A percentile compares a stretch with the other conserved stretches of the same genome.
Conservation (phyloP, 2,113 vertebrate genomes). For the Conger conger region DNA sequence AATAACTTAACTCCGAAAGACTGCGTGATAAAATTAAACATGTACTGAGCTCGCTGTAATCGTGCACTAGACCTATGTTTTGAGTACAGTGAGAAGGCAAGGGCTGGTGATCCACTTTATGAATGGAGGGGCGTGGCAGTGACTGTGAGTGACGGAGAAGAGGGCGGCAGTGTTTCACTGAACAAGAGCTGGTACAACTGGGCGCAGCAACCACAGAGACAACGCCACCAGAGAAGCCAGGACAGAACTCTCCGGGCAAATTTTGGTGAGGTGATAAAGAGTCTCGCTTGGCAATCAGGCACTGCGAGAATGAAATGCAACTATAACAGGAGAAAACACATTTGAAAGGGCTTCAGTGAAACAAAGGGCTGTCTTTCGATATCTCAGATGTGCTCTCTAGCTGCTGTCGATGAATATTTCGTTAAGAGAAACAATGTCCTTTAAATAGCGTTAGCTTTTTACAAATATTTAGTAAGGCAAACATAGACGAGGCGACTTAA, state of each 20-base stretch:
- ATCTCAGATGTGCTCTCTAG: constrained; percentile 10
- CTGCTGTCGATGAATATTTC: not conserved
- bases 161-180: constrained; percentile 46
- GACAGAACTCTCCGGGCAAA: not conserved
- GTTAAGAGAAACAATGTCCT: not conserved
- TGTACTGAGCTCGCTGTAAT: not conserved
- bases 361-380: constrained; percentile 34
- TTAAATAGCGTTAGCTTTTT: not conserved
- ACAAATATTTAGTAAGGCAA: not conserved
- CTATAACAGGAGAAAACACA: not conserved
- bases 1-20: not conserved
- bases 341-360: constrained; percentile 28
- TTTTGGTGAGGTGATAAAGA: constrained; percentile 12
- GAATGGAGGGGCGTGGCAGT: constrained; percentile 75
- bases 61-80: not conserved
- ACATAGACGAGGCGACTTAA: not conserved
- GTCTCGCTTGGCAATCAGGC: constrained; percentile 12
- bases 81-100: constrained; percentile 31
- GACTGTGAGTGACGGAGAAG: constrained; percentile 40
- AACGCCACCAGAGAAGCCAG: constrained; percentile 11
- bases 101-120: constrained; percentile 59
- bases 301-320: not conserved
- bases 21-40: not conserved
- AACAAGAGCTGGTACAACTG: constrained; percentile 50
- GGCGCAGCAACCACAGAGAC: constrained; percentile 42